phyloP scores from a whole-genome alignment of 2,888 invertebrate species.

The Microplitis manilae region DNA sequence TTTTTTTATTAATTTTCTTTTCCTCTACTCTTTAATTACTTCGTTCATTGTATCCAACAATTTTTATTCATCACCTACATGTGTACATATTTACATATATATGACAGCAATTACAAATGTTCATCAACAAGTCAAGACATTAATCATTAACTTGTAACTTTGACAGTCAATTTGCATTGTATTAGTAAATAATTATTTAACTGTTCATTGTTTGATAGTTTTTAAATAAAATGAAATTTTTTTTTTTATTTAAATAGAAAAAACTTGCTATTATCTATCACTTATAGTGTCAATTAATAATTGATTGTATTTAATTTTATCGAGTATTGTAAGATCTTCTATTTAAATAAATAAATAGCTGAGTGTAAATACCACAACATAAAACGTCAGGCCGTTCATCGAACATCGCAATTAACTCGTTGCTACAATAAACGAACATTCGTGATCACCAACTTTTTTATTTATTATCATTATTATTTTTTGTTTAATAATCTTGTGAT shows the following conservation, averaged over 20 bases:
- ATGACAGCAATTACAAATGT: constrained; percentile 12
- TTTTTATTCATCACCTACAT: constrained; percentile 2
- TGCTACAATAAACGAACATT: constrained; percentile 16
- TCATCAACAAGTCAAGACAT: constrained; percentile 9
- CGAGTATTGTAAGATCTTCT: neutral
- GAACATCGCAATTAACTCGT: neutral
- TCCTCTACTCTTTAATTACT: neutral
- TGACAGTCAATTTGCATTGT: neutral
- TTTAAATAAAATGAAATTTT: neutral
- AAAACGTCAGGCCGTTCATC: constrained; percentile 6
- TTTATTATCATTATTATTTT: constrained; percentile 12
- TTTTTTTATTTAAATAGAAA: neutral
- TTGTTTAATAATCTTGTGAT: neutral
- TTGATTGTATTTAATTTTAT: neutral
- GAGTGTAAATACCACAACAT: neutral
- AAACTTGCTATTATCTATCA: neutral
- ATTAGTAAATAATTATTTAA: neutral
- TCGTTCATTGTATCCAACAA: constrained; percentile 1
- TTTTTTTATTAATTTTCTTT: neutral
- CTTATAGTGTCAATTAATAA: neutral
- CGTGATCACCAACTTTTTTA: constrained; percentile 29
- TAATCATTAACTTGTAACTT: constrained; percentile 14
- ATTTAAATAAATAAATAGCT: neutral
- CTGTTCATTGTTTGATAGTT: neutral
- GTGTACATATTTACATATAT: neutral